Base-by-base conservation (phyloP, 2,888 invertebrate species). In the Lasioglossum lativentre region DNA sequence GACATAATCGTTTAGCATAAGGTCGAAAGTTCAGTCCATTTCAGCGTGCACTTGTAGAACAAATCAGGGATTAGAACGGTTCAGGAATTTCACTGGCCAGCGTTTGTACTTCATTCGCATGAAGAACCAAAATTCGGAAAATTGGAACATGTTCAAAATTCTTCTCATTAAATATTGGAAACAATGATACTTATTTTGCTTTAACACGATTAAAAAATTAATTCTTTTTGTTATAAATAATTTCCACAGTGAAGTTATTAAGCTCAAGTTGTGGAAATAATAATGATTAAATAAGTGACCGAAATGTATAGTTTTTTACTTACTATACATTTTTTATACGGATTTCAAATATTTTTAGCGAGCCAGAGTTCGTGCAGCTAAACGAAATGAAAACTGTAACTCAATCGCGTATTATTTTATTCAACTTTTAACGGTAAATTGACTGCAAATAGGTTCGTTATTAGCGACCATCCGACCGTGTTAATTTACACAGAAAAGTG, bases 1-100 rank as follows among this genome's bases (percentile, higher is more conserved):
- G 52, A 12, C 52, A 19, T 72, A 85, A 85, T 82, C 84, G 68
- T 70, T 59, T 16, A 8, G 34, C 42, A 12, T 71, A 42, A 19
- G 47, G 27, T 34, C 47, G 16, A 27, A 30, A 30, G 72, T 45
- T 68, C 34, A 14, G 45, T n/a, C 34, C n/a, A n/a, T 42, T 68
- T 40, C 68, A 14, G 45, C 16, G 19, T 34, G 75, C 23, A 30
- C 30, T 47, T 42, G 56, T 27, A 40, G 78, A 73, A 52, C 59
- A 75, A 19, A 47, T 59, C 59, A 75, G n/a, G 38, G 19, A 59
- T 59, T 75, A 70, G n/a, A 5, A 14, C 23, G 40, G 4, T 70
- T 70, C 40, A 4, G 38, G 38, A 12, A 23, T 70, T 70, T n/a
- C 23, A 4, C 70, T 40, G 38, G n/a, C 38, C 23, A 70, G 5